Evolutionary conservation across 2,888 invertebrate genomes (phyloP), one percentile per base, ranked within the genome.

Genomic region (Cheilosia vernalis): DNA sequence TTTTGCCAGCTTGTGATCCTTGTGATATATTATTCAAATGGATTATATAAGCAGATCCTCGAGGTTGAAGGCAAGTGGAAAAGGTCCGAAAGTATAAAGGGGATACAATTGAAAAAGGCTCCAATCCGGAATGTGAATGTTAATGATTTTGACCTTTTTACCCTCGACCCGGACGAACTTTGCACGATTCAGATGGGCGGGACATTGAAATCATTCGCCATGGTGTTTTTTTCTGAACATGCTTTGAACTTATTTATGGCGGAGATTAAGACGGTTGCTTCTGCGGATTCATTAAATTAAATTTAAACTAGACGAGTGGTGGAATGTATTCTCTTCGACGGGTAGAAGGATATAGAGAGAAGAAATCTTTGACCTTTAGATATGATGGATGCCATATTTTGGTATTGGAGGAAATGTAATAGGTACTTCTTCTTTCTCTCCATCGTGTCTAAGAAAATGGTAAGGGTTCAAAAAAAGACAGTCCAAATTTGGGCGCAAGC

Each of bases 1-100:
- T n/a, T 40, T 64, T 42, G 13, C 13, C 33, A 47, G 13, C 24
- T 21, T 1, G 19, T 77, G 63, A 70, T 78, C 73, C 49, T 51
- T 49, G 78, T 83, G 66, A 83, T 83, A 66, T 78, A 83, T 83
- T 83, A 84, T 74, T 79, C 40, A 69, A 27, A 51, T 63, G 67
- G 63, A 56, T 73, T 63, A 55, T 78, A 51, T 67, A 51, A 51
- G 19, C 17, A 40, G 67, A 66, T 44, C 61, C 33, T n/a, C 15
- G 17, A 21, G 56, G 13, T 21, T 47, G 7, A 47, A 7, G 2
- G 9, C 17, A 17, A 4, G 9, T 27, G 27, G n/a, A 13, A 47
- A 37, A 37, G 17, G 74, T 56, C 47, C 5, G 40, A 61, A 47
- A 74, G 49, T 60, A 49, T 30, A 30, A 67, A 61, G 55, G 19